These are phyloP conservation scores for Leptinotarsa haldemani DNA, from an alignment of 2,888 invertebrate genomes.

Conservation along the genomic window DNA sequence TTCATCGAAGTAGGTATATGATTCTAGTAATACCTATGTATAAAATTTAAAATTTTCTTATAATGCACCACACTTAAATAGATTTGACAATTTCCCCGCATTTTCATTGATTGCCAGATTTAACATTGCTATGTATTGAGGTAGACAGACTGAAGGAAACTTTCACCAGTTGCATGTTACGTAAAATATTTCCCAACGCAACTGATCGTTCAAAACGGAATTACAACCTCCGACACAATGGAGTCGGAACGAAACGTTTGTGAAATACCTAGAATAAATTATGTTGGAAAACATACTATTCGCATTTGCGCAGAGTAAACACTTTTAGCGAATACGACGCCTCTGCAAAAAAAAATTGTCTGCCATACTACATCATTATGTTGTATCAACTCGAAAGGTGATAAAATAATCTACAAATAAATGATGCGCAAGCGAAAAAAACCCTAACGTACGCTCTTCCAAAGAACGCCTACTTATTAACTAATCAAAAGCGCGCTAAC, in stretches of 20 bases:
- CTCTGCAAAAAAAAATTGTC: conserved; percentile 44
- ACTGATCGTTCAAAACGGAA: conserved; percentile 35
- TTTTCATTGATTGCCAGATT: background rate
- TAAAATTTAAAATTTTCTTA: too few species aligned
- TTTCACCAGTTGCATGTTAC: conserved; percentile 19
- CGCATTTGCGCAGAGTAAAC: conserved; percentile 47
- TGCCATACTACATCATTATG: conserved; percentile 47
- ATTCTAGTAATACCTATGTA: too few species aligned
- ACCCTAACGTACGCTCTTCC: conserved; percentile 48
- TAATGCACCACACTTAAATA: background rate
- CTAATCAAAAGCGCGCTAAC: conserved; percentile 57
- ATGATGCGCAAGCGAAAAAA: conserved; percentile 53
- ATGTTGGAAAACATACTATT: conserved; percentile 32
- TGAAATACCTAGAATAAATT: conserved; percentile 32
- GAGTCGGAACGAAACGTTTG: conserved; percentile 24
- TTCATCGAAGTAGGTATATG: too few species aligned
- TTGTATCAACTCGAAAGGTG: conserved; percentile 44
- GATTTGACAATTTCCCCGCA: background rate
- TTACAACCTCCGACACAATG: conserved; percentile 25
- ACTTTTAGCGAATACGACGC: conserved; percentile 41
- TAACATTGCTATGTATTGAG: background rate
- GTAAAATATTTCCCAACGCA: conserved; percentile 22
- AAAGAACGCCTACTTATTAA: conserved; percentile 49
- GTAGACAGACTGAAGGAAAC: background rate
- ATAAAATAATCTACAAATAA: conserved; percentile 53